Base-by-base conservation (phyloP, 2,888 invertebrate species). In the Carpatolechia fugitivella region DNA sequence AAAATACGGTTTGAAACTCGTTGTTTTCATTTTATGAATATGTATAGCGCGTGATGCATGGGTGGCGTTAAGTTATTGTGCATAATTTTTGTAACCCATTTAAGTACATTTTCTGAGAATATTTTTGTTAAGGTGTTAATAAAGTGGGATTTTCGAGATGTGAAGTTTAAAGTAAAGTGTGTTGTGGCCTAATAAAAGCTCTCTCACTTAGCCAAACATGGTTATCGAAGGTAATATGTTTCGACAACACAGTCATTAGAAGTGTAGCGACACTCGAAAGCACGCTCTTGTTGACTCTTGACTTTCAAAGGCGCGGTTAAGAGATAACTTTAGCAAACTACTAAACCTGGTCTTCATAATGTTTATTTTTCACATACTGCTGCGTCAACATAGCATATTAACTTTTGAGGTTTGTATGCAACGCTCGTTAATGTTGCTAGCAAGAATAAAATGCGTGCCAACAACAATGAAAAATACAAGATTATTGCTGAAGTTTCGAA, bases 311-410 rank as follows among this genome's bases (percentile, higher is more conserved):
- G 76, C 71, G 79, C 72, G 79, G 74, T 67, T 65, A 24, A 67
- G 70, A 84, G 85, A 88, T 87, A 84, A 70, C 74, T 85, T 87
- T 84, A 81, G 86, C 85, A 86, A 86, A 86, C 86, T 65, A 78
- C 79, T 82, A 79, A 78, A 74, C 74, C 66, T 66, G 64, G 64
- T 70, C 74, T 70, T 71, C 71, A 74, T 63, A 44, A 47, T 86
- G 80, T 90, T 87, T 84, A 77, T 77, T 81, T 77, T 85, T 83
- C 81, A 85, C 84, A 87, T 83, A 84, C 74, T 70, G 68, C 74
- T 69, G 56, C 72, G 79, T 80, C 78, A 76, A 80, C 80, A 75
- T 66, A 68, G 72, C 75, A 72, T 79, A 78, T 79, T 79, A 82
- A 76, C 75, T 70, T 77, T 74, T 68, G 64, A 63, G 69, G 66